Evolutionary conservation across 2,113 vertebrate species (phyloP).

Genomic region (Ictalurus furcatus): DNA sequence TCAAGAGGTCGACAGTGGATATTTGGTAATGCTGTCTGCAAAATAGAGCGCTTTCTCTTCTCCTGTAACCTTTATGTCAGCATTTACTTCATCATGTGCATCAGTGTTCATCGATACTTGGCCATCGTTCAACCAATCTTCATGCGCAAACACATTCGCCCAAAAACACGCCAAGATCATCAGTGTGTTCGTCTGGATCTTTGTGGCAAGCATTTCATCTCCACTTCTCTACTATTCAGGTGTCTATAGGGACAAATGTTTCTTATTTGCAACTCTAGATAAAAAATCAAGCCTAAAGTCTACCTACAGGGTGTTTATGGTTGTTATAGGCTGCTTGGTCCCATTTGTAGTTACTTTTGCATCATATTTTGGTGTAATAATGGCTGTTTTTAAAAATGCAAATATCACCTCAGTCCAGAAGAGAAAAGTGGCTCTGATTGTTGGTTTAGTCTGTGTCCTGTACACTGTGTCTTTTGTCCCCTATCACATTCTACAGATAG

Average conservation of each 20-base stretch:
- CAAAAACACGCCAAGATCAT: no score
- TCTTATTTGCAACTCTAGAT: not conserved
- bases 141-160: no score
- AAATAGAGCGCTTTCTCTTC: no score
- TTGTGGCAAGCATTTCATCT: no score
- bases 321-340: slow-evolving; percentile 69
- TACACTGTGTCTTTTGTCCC: slow-evolving; percentile 80
- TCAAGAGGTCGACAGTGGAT: no score
- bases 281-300: fast-evolving
- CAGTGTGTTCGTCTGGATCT: no score
- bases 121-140: no score
- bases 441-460: slow-evolving; percentile 65
- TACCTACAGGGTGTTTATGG: slow-evolving; percentile 68
- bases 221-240: no score
- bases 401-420: slow-evolving; percentile 67
- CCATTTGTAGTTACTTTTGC: slow-evolving; percentile 76
- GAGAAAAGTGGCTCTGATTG: slow-evolving; percentile 69
- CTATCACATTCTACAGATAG: slow-evolving; percentile 70
- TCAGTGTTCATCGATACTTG: no score
- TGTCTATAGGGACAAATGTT: fast-evolving
- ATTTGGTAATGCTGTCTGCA: no score
- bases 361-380: slow-evolving; percentile 70
- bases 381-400: slow-evolving; percentile 66
- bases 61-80: no score
- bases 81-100: no score